Conservation (phyloP, 2,113 vertebrate species). For the Brachyistius frenatus region DNA sequence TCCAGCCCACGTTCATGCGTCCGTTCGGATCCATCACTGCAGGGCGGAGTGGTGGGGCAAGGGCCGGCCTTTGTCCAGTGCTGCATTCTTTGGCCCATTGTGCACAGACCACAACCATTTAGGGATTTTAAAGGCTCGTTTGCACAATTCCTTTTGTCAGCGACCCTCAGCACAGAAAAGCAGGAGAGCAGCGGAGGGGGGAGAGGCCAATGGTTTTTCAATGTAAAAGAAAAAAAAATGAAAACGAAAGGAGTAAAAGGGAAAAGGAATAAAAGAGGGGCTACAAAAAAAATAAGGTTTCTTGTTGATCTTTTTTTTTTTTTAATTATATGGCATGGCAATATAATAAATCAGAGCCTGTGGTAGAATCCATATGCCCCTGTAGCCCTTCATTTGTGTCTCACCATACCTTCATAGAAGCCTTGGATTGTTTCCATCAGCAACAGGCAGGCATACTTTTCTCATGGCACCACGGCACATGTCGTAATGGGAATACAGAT, state of each 20-base stretch:
- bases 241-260: slow-evolving; percentile 52
- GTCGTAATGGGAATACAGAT: slow-evolving; percentile 80
- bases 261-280: slow-evolving; percentile 46
- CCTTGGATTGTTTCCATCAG: slow-evolving; percentile 40
- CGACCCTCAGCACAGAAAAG: slow-evolving; percentile 87
- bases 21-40: slow-evolving; percentile 98
- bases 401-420: slow-evolving; percentile 24
- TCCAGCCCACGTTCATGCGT: slow-evolving; percentile 97
- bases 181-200: slow-evolving; percentile 80
- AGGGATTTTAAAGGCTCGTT: slow-evolving; percentile 99
- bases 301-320: slow-evolving; percentile 74
- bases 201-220: slow-evolving; percentile 50
- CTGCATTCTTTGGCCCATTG: slow-evolving; percentile 95
- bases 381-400: slow-evolving; percentile 30
- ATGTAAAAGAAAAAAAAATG: slow-evolving; percentile 56
- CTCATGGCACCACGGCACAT: slow-evolving; percentile 68
- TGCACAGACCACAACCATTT: slow-evolving; percentile 92
- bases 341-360: slow-evolving; percentile 31
- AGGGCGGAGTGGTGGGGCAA: slow-evolving; percentile 84
- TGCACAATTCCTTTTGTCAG: slow-evolving; percentile 99
- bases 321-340: slow-evolving; percentile 58
- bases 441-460: slow-evolving; percentile 58
- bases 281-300: slow-evolving; percentile 39
- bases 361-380: slow-evolving; percentile 22
- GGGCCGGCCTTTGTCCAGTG: slow-evolving; percentile 89